Base-by-base conservation (phyloP, 1,140 invertebrate species). In the Arctopsyche grandis region DNA sequence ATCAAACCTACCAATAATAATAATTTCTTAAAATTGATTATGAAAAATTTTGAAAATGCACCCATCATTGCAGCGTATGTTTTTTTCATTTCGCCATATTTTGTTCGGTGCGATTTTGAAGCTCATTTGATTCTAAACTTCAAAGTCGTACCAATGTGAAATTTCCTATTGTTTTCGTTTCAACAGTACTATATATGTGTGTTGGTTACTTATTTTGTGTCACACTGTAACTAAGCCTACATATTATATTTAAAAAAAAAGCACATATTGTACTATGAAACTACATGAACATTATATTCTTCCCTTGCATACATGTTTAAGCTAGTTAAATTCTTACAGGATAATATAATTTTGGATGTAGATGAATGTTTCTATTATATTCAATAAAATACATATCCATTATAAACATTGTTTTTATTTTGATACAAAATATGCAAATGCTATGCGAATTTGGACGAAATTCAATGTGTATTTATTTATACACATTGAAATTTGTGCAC, bases 311-410 rank as follows among this genome's bases (percentile, higher is more conserved):
- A 69, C 73, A 79, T 79, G 73, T 79, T 38, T 69, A 75, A 79
- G 66, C 73, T 79, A 79, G 78, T 75, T 75, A 69, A 69, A 63
- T 63, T 29, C 63, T 66, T 79, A 69, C 78, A 75, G 78, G 69
- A 69, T 60, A 79, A 79, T 78, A 77, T 81, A 69, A 80, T 82
- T 81, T 82, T 82, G 81, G 43, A 80, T 82, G 81, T 82, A 82
- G 81, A 78, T 82, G 76, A 80, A 82, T 82, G 79, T 82, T 82
- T 80, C 79, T 77, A 80, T 80, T 78, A 81, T 81, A 82, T 71
- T 80, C 73, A 82, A 82, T 82, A 82, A 38, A 82, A 82, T 82
- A 82, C 81, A 82, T 82, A 82, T 82, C 81, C 75, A 82, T 80
- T 82, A 82, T 58, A 56, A 80, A 7, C 21, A 69, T 82, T 69